Evolutionary conservation across 2,888 invertebrate genomes (phyloP).

Genomic region (Smittia sp.): DNA sequence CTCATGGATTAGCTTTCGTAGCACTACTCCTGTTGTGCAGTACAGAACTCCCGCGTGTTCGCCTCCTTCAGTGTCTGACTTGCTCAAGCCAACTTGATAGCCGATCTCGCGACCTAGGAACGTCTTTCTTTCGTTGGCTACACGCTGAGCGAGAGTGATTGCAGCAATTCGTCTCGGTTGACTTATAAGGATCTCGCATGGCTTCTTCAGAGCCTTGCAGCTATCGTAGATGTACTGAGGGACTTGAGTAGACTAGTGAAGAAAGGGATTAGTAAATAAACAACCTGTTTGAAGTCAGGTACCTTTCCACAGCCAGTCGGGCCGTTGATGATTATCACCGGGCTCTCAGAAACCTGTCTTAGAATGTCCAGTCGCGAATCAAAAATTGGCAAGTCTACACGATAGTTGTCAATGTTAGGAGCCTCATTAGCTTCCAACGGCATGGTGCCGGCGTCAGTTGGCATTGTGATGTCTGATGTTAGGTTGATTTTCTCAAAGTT

Average conservation of each 20-base stretch:
- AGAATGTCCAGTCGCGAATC: slow-evolving; percentile 60
- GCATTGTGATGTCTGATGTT: too few species aligned
- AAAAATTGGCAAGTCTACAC: slow-evolving; percentile 49
- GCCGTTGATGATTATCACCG: slow-evolving; percentile 82
- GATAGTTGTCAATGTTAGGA: slow-evolving; percentile 43
- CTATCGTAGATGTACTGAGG: slow-evolving; percentile 91
- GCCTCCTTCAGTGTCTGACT: slow-evolving; percentile 40
- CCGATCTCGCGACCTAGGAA: slow-evolving; percentile 78
- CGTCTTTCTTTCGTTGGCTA: slow-evolving; percentile 82
- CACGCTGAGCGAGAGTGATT: slow-evolving; percentile 80
- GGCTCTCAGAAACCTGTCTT: slow-evolving; percentile 57
- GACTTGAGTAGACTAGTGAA: slow-evolving; percentile 52
- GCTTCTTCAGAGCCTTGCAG: slow-evolving; percentile 59
- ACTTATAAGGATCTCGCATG: slow-evolving; percentile 87
- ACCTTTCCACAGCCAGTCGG: slow-evolving; percentile 93
- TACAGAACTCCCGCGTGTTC: slow-evolving; percentile 67
- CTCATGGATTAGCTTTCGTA: slow-evolving; percentile 68
- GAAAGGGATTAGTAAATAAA: background rate
- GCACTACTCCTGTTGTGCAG: slow-evolving; percentile 87
- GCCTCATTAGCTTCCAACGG: too few species aligned
- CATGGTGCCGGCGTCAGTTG: too few species aligned
- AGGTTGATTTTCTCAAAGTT: too few species aligned
- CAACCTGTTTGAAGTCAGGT: background rate
- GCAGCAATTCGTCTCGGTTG: slow-evolving; percentile 94
- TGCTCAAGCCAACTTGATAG: slow-evolving; percentile 60